Evolutionary conservation across 1,140 invertebrate species (phyloP), one percentile per base, ranked within the genome.

Genomic region (Drosophila arizonae): DNA sequence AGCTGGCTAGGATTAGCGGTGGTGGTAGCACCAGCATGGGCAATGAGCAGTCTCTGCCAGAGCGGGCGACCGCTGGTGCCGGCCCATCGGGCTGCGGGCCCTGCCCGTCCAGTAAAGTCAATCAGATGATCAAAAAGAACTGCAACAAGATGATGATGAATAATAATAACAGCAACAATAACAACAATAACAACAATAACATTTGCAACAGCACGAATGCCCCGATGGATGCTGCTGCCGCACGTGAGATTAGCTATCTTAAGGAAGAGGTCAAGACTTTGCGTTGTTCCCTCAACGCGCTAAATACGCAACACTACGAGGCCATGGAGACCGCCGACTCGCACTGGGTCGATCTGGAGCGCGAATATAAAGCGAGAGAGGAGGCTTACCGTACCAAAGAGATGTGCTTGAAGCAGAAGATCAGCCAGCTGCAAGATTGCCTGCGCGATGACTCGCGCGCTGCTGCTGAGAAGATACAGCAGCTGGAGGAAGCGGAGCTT

Each of bases 321-420:
- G 96, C 95, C 57, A 92, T 97, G 74, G 94, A 95, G 73, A 93
- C 95, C 63, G 95, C 95, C 1, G 96, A 96, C 58, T 93, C 95
- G 50, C 94, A 96, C 88, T 95, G 95, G 93, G 94, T 94, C 0
- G 94, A 95, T 46, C 93, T 95, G 91, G 95, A 96, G 76, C 92
- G 92, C 2, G 93, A 94, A 0, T 95, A 95, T 70, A 94, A 95
- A 87, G 93, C 92, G 81, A 93, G 92, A 67, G 93, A 94, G 55
- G 91, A 93, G 56, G 92, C 93, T 15, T 92, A 92, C 11, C 91
- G 92, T 17, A 70, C 89, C 45, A 91, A 91, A 46, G 90, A 92
- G 72, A 51, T 68, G 13, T 79, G 69, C 17, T 72, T 92, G 1
- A 90, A 91, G 61, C 77, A 86, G 45, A 92, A 92, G 70, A 92